phyloP scores from a whole-genome alignment of 37 sponge, comb jelly and placozoan species.

The Mnemiopsis leidyi region DNA sequence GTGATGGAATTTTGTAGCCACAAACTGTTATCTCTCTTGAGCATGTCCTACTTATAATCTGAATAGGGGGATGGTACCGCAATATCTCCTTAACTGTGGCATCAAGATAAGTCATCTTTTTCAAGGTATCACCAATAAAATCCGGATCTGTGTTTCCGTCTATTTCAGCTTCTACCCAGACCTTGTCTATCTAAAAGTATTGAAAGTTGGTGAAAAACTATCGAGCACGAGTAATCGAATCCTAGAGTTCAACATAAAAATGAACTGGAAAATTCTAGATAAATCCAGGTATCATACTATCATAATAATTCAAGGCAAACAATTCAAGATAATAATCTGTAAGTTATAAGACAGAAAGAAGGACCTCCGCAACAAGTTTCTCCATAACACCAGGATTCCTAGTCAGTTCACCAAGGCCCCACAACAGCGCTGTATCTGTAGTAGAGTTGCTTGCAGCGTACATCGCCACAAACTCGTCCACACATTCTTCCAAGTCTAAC shows the following conservation, averaged over 20 bases:
- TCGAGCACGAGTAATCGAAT: no score
- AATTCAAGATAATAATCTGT: no score
- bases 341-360: no score
- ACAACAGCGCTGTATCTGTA: background rate
- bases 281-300: no score
- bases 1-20: conserved; percentile 30
- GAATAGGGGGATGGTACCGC: background rate
- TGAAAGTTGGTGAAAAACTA: no score
- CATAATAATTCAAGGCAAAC: no score
- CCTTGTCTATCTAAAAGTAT: conserved; percentile 1
- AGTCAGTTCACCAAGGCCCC: background rate
- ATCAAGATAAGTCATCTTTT: conserved; percentile 45
- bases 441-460: conserved; percentile 23
- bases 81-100: background rate
- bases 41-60: background rate
- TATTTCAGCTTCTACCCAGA: background rate
- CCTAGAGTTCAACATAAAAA: no score
- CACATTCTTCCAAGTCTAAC: background rate
- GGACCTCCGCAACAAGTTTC: conserved; percentile 25
- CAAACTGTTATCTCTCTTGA: background rate
- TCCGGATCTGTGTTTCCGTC: background rate
- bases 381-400: conserved; percentile 31
- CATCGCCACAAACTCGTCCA: conserved; percentile 54
- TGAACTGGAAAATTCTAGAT: no score
- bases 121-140: conserved; percentile 32